These are phyloP conservation scores for Eciton burchellii DNA, from an alignment of 1,140 invertebrate genomes.

Conservation along the genomic window DNA sequence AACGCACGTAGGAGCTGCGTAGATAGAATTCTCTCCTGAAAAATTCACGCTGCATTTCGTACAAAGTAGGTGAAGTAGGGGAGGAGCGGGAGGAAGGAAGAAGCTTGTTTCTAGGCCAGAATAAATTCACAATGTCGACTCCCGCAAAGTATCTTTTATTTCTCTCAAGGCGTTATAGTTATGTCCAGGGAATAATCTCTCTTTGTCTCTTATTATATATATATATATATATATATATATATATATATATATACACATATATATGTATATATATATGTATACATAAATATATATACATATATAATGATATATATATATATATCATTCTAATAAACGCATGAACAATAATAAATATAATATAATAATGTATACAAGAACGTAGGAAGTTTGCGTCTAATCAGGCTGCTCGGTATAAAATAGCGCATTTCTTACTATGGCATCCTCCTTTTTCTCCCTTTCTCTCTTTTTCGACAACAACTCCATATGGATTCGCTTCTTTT, in stretches of 20 bases:
- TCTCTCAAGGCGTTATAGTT: slow-evolving; percentile 80
- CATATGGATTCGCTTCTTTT: slow-evolving; percentile 70
- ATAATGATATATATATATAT: slow-evolving; percentile 78
- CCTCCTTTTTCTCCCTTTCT: slow-evolving; percentile 58
- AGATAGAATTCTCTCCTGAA: too few relatives aligned
- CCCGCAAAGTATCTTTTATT: slow-evolving; percentile 82
- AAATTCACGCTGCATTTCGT: background rate
- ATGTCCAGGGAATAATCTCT: slow-evolving; percentile 84
- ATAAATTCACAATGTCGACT: slow-evolving; percentile 70
- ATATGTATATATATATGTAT: too few relatives aligned
- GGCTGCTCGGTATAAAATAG: slow-evolving; percentile 83
- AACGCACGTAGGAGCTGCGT: background rate
- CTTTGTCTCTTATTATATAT: slow-evolving; percentile 67
- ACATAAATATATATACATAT: too few relatives aligned
- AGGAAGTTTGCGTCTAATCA: slow-evolving; percentile 84
- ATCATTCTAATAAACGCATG: slow-evolving; percentile 86
- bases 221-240: too few relatives aligned
- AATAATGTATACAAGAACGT: slow-evolving; percentile 82
- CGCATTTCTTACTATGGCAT: slow-evolving; percentile 82
- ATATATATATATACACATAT: slow-evolving; percentile 82
- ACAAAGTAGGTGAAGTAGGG: slow-evolving; percentile 7
- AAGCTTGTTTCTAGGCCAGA: background rate
- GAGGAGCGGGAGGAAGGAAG: background rate
- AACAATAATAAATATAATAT: slow-evolving; percentile 86
- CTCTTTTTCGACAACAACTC: slow-evolving; percentile 73